These are phyloP conservation scores for Antrozous pallidus DNA, from an alignment of 2,797 vertebrate genomes.

Conservation along the genomic window DNA sequence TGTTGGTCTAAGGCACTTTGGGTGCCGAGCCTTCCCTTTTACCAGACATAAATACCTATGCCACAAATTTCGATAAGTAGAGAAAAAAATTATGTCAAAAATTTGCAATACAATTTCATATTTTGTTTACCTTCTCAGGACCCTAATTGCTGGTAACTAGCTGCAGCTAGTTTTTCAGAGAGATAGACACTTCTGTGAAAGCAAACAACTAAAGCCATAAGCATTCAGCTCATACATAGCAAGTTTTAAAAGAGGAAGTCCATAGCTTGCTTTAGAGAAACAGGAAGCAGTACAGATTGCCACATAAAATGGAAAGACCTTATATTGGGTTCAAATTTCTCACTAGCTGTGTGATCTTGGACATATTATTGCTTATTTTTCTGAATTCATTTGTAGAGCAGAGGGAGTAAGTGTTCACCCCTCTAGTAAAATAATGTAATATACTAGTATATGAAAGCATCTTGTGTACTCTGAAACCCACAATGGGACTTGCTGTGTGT, in stretches of 20 bases:
- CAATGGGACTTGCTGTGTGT: not conserved
- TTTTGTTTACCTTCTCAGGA: conserved; percentile 4
- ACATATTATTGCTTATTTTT: not conserved
- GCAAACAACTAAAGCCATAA: not conserved
- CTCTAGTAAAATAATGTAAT: not conserved
- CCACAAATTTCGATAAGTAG: not conserved
- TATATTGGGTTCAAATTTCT: not conserved
- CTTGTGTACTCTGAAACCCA: not conserved
- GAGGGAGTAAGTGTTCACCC: not conserved
- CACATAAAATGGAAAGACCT: not conserved
- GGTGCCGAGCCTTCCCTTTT: not conserved
- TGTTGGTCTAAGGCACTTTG: not conserved
- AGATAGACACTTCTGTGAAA: not conserved
- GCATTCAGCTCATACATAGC: not conserved
- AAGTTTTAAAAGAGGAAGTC: conserved; percentile 4
- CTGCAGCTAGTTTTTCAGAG: not conserved
- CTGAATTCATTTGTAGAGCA: not conserved
- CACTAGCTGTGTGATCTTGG: not conserved
- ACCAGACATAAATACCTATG: not conserved
- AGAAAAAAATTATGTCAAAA: not conserved
- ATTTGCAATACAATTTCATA: not conserved
- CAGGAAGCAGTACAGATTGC: not conserved
- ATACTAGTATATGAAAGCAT: not conserved
- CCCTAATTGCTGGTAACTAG: not conserved
- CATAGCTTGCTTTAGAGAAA: not conserved